Evolutionary conservation across 2,888 invertebrate species (phyloP).

Genomic region (Clivina fossor): DNA sequence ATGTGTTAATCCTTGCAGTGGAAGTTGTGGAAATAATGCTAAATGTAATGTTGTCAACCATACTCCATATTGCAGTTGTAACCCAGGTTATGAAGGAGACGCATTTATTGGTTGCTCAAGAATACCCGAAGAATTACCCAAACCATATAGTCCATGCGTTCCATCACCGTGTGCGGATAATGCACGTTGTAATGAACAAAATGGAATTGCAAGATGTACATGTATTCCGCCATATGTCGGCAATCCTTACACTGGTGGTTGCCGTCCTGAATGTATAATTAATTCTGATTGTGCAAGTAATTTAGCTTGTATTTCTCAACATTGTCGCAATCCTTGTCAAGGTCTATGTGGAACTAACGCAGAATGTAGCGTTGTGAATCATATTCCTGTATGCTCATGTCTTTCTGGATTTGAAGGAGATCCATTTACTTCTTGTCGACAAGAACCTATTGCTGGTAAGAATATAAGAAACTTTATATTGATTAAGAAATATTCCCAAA

Average conservation of each 20-base stretch:
- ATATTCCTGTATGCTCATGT: slow-evolving; percentile 81
- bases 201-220: slow-evolving; percentile 72
- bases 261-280: slow-evolving; percentile 81
- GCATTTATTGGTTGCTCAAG: slow-evolving; percentile 79
- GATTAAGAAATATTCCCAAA: background rate
- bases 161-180: slow-evolving; percentile 85
- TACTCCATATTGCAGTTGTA: slow-evolving; percentile 79
- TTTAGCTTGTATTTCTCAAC: slow-evolving; percentile 78
- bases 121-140: slow-evolving; percentile 43
- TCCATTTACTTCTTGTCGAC: slow-evolving; percentile 78
- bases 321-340: slow-evolving; percentile 83
- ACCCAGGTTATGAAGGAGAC: slow-evolving; percentile 77
- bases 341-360: slow-evolving; percentile 83
- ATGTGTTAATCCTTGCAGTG: slow-evolving; percentile 78
- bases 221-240: slow-evolving; percentile 88
- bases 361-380: slow-evolving; percentile 79
- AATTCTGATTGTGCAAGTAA: slow-evolving; percentile 79
- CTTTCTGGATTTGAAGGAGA: slow-evolving; percentile 75
- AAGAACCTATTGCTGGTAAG: slow-evolving; percentile 60
- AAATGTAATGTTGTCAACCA: slow-evolving; percentile 78
- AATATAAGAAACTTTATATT: slow-evolving; percentile 38
- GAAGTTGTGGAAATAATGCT: slow-evolving; percentile 77
- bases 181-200: slow-evolving; percentile 71
- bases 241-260: slow-evolving; percentile 82
- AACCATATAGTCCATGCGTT: slow-evolving; percentile 65